Evolutionary conservation across 2,888 invertebrate genomes (phyloP).

Genomic region (Chrysomela aeneicollis): DNA sequence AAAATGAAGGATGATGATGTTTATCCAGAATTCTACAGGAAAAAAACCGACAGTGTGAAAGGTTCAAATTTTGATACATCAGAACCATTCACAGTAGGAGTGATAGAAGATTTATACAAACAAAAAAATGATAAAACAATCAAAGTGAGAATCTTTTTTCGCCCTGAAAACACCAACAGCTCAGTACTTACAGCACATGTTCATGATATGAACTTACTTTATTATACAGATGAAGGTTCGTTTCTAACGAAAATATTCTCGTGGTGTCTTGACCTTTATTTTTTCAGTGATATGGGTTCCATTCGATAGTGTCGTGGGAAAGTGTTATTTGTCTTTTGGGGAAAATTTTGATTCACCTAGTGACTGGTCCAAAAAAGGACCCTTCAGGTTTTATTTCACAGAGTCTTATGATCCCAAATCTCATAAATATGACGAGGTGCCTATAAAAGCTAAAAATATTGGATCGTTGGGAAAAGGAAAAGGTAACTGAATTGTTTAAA

Average conservation of each 20-base stretch:
- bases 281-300: conserved; percentile 64
- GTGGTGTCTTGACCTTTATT: background rate
- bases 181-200: conserved; percentile 66
- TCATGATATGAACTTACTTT: conserved; percentile 76
- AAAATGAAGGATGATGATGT: conserved; percentile 70
- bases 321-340: conserved; percentile 73
- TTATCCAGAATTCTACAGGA: conserved; percentile 83
- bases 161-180: conserved; percentile 78
- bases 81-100: conserved; percentile 78
- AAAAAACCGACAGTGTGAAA: conserved; percentile 72
- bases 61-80: conserved; percentile 77
- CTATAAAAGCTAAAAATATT: conserved; percentile 66
- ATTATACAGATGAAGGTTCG: conserved; percentile 78
- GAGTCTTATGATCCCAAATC: conserved; percentile 70
- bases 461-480: conserved; percentile 70
- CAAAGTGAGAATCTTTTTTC: conserved; percentile 73
- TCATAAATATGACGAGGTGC: conserved; percentile 69
- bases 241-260: background rate
- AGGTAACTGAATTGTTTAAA: conserved; percentile 57
- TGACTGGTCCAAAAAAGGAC: conserved; percentile 71
- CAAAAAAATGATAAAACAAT: conserved; percentile 67
- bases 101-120: conserved; percentile 69
- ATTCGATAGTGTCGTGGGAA: conserved; percentile 71
- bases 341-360: conserved; percentile 66
- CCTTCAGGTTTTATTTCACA: conserved; percentile 77